phyloP scores from a whole-genome alignment of 2,113 vertebrate genomes.

The Epinephelus cyanopodus region DNA sequence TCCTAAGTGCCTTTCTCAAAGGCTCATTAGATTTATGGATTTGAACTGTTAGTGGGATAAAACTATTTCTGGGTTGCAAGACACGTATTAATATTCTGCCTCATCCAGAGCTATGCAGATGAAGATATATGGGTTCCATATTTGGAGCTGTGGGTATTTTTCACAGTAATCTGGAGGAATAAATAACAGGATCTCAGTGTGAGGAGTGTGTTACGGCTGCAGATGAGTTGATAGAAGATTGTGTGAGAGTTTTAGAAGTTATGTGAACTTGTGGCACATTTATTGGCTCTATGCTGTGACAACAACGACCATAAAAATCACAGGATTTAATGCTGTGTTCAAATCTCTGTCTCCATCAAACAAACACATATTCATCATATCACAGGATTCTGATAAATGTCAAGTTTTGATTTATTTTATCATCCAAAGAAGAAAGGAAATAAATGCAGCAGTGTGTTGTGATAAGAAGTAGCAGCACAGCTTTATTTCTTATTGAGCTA shows the following conservation, averaged over 20 bases:
- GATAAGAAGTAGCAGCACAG: neutral
- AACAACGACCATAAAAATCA: neutral
- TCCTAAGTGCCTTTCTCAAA: neutral
- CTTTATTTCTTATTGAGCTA: too few species aligned
- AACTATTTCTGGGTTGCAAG: slow-evolving; percentile 56
- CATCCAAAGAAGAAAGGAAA: neutral
- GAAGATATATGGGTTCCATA: slow-evolving; percentile 49
- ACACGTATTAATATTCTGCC: slow-evolving; percentile 48
- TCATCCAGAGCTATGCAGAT: slow-evolving; percentile 31
- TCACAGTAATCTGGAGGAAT: slow-evolving; percentile 26
- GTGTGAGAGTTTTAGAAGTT: neutral
- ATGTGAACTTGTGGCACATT: neutral
- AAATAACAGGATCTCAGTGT: slow-evolving; percentile 30
- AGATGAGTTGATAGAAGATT: neutral
- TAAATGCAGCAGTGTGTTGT: neutral
- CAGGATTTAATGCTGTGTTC: neutral
- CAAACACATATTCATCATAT: slow-evolving; percentile 4
- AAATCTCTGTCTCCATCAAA: neutral
- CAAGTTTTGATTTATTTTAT: neutral
- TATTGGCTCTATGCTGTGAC: neutral
- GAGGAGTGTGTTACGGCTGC: slow-evolving; percentile 1
- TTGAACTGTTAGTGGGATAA: slow-evolving; percentile 24
- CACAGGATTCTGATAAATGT: neutral
- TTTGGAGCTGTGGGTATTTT: slow-evolving; percentile 45
- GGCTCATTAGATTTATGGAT: slow-evolving; percentile 58